Percentiles rank a stretch among this genome's conserved stretches.
phyloP scores from a whole-genome alignment of 2,888 invertebrate species.

The Platycheirus rosarum region DNA sequence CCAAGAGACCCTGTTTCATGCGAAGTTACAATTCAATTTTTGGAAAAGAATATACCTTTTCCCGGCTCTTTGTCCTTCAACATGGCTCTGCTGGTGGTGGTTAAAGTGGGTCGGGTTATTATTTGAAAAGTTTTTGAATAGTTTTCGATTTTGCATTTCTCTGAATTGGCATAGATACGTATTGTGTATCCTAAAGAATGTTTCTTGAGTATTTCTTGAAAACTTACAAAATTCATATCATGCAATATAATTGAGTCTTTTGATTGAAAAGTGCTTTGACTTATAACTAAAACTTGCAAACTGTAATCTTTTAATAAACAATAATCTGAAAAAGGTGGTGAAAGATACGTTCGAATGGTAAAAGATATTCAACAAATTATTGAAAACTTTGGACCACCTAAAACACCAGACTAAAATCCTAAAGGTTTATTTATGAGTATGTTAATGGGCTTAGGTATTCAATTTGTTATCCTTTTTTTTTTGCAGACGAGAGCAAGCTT shows the following conservation, averaged over 20 bases:
- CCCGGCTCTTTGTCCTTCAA: background rate
- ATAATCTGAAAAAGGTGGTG: background rate
- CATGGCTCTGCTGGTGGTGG: background rate
- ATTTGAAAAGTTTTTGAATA: constrained; percentile 23
- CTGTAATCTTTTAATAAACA: constrained; percentile 35
- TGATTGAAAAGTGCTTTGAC: background rate
- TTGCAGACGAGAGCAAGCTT: constrained; percentile 3
- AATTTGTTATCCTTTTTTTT: constrained; percentile 36
- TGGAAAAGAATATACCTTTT: background rate
- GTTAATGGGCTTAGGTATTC: constrained; percentile 48
- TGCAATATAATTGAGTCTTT: constrained; percentile 12
- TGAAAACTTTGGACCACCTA: constrained; percentile 45
- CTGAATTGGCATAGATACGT: background rate
- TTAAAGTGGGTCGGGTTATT: constrained; percentile 1
- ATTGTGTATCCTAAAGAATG: background rate
- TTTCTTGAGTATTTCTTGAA: constrained; percentile 14
- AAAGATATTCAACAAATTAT: constrained; percentile 12
- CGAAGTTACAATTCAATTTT: constrained; percentile 2
- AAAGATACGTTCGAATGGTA: background rate
- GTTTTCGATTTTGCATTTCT: constrained; percentile 8
- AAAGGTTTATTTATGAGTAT: constrained; percentile 35
- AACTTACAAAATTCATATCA: constrained; percentile 1
- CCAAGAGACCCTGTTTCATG: background rate
- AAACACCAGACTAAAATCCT: constrained; percentile 22
- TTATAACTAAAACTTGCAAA: constrained; percentile 28